Conservation (phyloP, 2,888 invertebrate genomes). For the Asteroscopus sphinx region DNA sequence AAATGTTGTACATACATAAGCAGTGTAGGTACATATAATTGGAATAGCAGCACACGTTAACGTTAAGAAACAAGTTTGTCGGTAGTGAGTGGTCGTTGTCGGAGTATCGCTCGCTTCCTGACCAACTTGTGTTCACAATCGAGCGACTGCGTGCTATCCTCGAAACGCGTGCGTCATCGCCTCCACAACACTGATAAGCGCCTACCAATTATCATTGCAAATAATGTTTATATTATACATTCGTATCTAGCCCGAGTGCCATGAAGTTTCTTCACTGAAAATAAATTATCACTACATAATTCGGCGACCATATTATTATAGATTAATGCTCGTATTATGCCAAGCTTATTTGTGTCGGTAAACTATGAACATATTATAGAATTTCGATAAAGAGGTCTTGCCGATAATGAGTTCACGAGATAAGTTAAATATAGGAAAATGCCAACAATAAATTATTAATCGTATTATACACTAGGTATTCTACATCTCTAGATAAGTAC, state of each 20-base stretch:
- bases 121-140: conserved; percentile 70
- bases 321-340: conserved; percentile 70
- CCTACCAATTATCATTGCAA: conserved; percentile 88
- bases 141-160: conserved; percentile 70
- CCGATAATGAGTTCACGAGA: conserved; percentile 84
- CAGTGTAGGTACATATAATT: conserved; percentile 12
- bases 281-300: conserved; percentile 71
- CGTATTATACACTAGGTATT: conserved; percentile 42
- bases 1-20: conserved; percentile 11
- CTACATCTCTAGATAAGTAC: conserved; percentile 20
- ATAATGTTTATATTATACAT: conserved; percentile 83
- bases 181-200: conserved; percentile 86
- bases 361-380: conserved; percentile 63
- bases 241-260: conserved; percentile 73
- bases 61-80: conserved; percentile 50
- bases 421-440: conserved; percentile 85
- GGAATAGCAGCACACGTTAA: conserved; percentile 52
- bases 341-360: conserved; percentile 74
- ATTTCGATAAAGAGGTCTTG: conserved; percentile 85
- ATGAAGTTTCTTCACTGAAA: conserved; percentile 77
- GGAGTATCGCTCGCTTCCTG: conserved; percentile 72
- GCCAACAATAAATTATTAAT: conserved; percentile 65
- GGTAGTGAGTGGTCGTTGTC: conserved; percentile 39
- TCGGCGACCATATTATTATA: conserved; percentile 65
- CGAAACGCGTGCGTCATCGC: conserved; percentile 86